A percentile compares a stretch with the other conserved stretches of the same genome.
phyloP scores from a whole-genome alignment of 2,113 vertebrate species.

The Misgurnus anguillicaudatus region DNA sequence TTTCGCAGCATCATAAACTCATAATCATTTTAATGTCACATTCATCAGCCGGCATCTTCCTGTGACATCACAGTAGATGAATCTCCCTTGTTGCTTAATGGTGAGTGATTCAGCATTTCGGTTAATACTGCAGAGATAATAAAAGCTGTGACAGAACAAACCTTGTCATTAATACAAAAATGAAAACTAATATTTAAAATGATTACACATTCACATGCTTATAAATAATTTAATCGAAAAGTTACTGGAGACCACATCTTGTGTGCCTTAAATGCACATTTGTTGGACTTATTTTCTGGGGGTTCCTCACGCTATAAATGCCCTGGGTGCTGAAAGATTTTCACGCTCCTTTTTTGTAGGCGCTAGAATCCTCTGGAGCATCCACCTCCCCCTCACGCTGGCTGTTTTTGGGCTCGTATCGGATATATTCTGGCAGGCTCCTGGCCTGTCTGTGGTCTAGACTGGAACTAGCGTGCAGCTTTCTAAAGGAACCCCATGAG shows the following conservation, averaged over 20 bases:
- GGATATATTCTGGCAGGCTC: constrained; percentile 44
- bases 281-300: not conserved
- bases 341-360: not conserved
- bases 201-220: not conserved
- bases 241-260: no score
- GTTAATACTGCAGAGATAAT: no score
- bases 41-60: not conserved
- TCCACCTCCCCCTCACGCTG: constrained; percentile 58
- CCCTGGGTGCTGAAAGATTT: constrained; percentile 14
- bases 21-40: not conserved
- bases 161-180: no score
- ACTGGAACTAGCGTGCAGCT: constrained; percentile 35
- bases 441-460: constrained; percentile 46
- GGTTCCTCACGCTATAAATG: constrained; percentile 11
- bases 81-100: not conserved
- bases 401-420: constrained; percentile 7
- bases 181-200: not conserved
- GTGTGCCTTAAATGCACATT: not conserved
- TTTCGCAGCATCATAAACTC: not conserved
- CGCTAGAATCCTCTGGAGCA: constrained; percentile 53
- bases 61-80: not conserved
- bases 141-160: no score
- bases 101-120: not conserved
- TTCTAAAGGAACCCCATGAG: constrained; percentile 50
- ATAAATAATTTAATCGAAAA: not conserved